These are phyloP conservation scores for Drosophila silvestris DNA, from an alignment of 2,888 invertebrate genomes.

Conservation along the genomic window DNA sequence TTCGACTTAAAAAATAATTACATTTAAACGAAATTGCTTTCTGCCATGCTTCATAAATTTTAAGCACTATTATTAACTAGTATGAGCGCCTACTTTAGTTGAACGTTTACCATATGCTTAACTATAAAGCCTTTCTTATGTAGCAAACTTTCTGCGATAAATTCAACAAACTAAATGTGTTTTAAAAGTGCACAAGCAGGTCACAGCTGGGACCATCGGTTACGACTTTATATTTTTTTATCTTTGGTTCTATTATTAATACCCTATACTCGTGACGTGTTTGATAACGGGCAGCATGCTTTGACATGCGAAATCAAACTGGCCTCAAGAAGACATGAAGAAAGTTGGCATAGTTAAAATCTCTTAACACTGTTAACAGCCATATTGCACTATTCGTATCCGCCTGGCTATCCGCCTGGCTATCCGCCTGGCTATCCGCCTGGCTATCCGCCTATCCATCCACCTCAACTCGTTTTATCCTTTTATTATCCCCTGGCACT, in stretches of 20 bases:
- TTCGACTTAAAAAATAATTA: conserved; percentile 26
- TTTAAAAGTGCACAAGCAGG: conserved; percentile 55
- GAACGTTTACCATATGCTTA: background rate
- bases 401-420: too few relatives aligned
- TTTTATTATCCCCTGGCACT: too few relatives aligned
- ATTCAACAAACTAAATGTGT: conserved; percentile 31
- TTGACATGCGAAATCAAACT: background rate
- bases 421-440: too few relatives aligned
- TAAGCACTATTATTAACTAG: background rate
- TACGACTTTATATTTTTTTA: conserved; percentile 28
- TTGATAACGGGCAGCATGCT: background rate
- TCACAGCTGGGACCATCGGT: conserved; percentile 57
- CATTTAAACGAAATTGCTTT: conserved; percentile 5
- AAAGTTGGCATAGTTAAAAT: background rate
- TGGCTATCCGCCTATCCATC: background rate
- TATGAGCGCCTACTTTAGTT: background rate
- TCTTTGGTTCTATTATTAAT: conserved; percentile 9
- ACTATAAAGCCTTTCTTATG: background rate
- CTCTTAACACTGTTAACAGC: background rate
- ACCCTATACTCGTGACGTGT: background rate
- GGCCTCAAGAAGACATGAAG: background rate
- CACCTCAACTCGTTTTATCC: background rate
- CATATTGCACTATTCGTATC: background rate
- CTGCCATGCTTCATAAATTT: background rate
- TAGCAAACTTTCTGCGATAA: conserved; percentile 9